Percentiles rank a stretch among this genome's conserved stretches.
phyloP scores from a whole-genome alignment of 2,113 vertebrate genomes.

The Gyps fulvus region DNA sequence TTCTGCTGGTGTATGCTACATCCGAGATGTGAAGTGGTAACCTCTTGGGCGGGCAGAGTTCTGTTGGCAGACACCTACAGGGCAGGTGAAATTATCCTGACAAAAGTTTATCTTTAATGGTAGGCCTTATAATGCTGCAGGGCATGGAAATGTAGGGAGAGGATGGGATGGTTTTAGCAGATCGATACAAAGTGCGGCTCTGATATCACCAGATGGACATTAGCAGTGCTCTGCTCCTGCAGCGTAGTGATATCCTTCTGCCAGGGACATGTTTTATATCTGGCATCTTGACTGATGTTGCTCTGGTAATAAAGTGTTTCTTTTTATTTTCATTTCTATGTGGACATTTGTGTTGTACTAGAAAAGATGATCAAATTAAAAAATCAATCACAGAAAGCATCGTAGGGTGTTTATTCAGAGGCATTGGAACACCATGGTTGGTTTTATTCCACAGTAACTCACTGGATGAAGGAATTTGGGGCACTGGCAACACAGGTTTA shows the following conservation, averaged over 20 bases:
- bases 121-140: neutral
- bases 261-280: neutral
- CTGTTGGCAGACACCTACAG: neutral
- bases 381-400: neutral
- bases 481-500: neutral
- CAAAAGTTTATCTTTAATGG: neutral
- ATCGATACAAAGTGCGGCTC: neutral
- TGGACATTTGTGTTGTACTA: neutral
- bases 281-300: neutral
- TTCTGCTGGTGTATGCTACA: neutral
- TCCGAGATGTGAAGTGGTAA: rapidly evolving
- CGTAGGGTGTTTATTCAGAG: neutral
- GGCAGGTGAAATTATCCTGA: neutral
- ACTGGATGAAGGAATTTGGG: neutral
- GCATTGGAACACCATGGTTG: neutral
- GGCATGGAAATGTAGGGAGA: neutral
- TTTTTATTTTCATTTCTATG: neutral
- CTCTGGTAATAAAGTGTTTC: neutral
- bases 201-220: neutral
- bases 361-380: neutral
- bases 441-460: neutral
- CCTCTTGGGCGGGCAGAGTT: neutral
- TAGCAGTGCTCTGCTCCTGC: neutral
- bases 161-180: neutral
- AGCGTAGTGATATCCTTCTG: neutral